phyloP scores from a whole-genome alignment of 2,797 vertebrate genomes.

The Rhyacichthys aspro region DNA sequence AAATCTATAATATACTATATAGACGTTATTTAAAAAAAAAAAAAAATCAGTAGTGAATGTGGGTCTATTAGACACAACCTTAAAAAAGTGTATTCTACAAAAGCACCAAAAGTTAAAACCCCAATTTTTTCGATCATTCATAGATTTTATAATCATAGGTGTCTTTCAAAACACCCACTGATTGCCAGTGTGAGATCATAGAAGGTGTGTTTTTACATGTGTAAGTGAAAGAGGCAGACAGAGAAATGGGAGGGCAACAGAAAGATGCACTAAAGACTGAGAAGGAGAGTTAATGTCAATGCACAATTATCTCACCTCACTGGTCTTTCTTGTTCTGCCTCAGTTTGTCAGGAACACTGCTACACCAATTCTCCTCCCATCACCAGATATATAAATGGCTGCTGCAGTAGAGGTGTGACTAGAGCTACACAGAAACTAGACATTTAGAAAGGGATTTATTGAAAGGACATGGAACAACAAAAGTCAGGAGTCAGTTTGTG shows the following conservation, averaged over 20 bases:
- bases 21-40: no score
- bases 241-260: constrained; percentile 39
- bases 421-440: constrained; percentile 27
- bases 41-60: no score
- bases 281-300: constrained; percentile 48
- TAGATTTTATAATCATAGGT: constrained; percentile 29
- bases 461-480: constrained; percentile 7
- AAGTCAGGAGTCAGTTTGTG: not conserved
- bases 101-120: not conserved
- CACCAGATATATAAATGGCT: constrained; percentile 28
- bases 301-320: constrained; percentile 73
- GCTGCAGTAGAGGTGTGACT: constrained; percentile 44
- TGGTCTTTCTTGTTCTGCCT: constrained; percentile 79
- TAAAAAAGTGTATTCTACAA: no score
- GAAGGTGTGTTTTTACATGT: constrained; percentile 40
- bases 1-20: no score
- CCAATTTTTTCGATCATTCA: constrained; percentile 38
- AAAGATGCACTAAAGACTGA: constrained; percentile 37
- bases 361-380: constrained; percentile 37
- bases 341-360: constrained; percentile 63
- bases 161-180: constrained; percentile 31
- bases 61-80: no score
- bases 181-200: constrained; percentile 43
- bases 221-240: constrained; percentile 14
- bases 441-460: constrained; percentile 21